Evolutionary conservation across 2,113 vertebrate genomes (phyloP).

Genomic region (Oryzias javanicus): DNA sequence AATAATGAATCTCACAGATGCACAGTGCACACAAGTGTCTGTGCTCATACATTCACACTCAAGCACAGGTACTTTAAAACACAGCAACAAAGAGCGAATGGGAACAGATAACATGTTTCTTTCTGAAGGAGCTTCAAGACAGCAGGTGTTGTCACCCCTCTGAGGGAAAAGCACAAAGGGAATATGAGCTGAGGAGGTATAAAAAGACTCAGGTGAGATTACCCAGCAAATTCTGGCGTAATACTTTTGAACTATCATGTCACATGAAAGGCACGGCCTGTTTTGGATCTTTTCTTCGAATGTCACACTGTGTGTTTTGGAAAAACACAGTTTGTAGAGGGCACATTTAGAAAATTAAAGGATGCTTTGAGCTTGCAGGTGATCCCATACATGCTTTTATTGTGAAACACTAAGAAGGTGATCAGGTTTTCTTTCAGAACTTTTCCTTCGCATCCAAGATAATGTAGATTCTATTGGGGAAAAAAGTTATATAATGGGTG

Average conservation of each 20-base stretch:
- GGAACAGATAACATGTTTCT: constrained; percentile 39
- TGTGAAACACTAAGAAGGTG: too few species aligned
- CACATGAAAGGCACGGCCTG: constrained; percentile 37
- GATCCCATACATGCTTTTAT: too few species aligned
- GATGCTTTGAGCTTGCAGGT: too few species aligned
- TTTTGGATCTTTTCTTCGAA: constrained; percentile 30
- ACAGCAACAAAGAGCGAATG: constrained; percentile 24
- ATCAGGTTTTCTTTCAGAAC: too few species aligned
- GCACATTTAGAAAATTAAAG: too few species aligned
- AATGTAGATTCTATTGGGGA: too few species aligned
- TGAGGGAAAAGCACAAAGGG: constrained; percentile 22
- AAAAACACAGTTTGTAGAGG: not conserved
- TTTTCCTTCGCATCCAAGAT: too few species aligned
- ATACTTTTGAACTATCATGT: constrained; percentile 25
- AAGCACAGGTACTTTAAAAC: constrained; percentile 39
- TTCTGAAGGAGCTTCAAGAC: constrained; percentile 31
- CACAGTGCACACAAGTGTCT: constrained; percentile 33
- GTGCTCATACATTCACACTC: constrained; percentile 42
- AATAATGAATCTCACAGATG: constrained; percentile 71
- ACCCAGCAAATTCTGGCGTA: constrained; percentile 25
- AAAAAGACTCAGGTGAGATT: constrained; percentile 44
- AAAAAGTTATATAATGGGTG: too few species aligned
- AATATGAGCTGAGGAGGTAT: constrained; percentile 34
- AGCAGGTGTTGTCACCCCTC: constrained; percentile 46
- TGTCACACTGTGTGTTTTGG: constrained; percentile 1